phyloP scores from a whole-genome alignment of 1,140 invertebrate species.

The Drosophila pandora region DNA sequence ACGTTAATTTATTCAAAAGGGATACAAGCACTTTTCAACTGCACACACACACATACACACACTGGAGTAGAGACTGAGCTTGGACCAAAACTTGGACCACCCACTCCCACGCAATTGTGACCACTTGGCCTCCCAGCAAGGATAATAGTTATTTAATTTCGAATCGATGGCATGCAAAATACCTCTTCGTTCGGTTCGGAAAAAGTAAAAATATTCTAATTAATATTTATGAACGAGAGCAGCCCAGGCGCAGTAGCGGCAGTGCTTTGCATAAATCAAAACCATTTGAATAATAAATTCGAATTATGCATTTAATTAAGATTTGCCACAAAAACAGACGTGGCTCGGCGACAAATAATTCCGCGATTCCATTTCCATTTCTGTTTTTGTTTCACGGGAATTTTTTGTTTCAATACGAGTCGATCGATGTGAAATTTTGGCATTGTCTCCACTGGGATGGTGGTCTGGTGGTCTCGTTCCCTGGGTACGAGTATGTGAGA shows the following conservation, averaged over 20 bases:
- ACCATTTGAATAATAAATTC: conserved; percentile 78
- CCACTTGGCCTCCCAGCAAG: conserved; percentile 23
- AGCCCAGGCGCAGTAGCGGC: conserved; percentile 3
- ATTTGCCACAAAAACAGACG: conserved; percentile 56
- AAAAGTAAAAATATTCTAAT: conserved; percentile 51
- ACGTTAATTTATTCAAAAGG: conserved; percentile 84
- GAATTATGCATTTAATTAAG: conserved; percentile 82
- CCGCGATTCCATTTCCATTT: conserved; percentile 36
- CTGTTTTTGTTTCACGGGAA: conserved; percentile 9
- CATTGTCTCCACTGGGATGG: conserved; percentile 18
- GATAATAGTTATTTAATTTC: conserved; percentile 58
- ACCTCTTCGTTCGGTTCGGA: conserved; percentile 11
- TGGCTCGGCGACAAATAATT: conserved; percentile 27
- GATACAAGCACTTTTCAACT: conserved; percentile 71
- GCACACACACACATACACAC: conserved; percentile 11
- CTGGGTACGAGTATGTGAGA: conserved; percentile 29
- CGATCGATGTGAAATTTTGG: conserved; percentile 39
- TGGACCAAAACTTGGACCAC: not conserved
- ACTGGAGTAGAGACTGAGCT: not conserved
- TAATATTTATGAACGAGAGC: conserved; percentile 69
- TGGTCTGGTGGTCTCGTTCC: not conserved
- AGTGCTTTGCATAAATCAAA: conserved; percentile 75
- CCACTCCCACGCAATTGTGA: conserved; percentile 49
- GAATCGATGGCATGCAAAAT: conserved; percentile 38
- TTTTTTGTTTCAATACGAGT: conserved; percentile 1